A percentile compares a stretch with the other conserved stretches of the same genome.
Evolutionary conservation across 2,888 invertebrate species (phyloP).

Genomic region (Nephrocerus scutellatus): DNA sequence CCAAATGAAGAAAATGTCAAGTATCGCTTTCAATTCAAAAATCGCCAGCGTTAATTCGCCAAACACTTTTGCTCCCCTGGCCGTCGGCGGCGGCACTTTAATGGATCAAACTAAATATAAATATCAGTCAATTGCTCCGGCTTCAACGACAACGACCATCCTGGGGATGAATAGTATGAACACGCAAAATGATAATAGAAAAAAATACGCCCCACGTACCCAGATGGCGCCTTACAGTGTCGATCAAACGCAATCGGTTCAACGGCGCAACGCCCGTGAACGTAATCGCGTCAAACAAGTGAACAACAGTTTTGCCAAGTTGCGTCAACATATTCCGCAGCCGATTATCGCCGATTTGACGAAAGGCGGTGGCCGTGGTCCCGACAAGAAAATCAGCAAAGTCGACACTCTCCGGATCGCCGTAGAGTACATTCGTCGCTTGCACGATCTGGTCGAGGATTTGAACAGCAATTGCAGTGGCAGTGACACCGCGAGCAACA

Average conservation of each 20-base stretch:
- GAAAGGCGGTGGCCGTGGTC: slow-evolving; percentile 61
- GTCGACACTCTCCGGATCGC: slow-evolving; percentile 83
- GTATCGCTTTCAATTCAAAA: slow-evolving; percentile 26
- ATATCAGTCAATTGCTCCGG: slow-evolving; percentile 52
- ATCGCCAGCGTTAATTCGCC: slow-evolving; percentile 4
- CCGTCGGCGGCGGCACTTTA: no score
- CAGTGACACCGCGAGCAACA: slow-evolving; percentile 33
- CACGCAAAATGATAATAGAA: slow-evolving; percentile 9
- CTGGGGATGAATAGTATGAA: slow-evolving; percentile 24
- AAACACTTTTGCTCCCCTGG: slow-evolving; percentile 13
- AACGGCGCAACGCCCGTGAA: slow-evolving; percentile 86
- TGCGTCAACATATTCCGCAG: slow-evolving; percentile 81
- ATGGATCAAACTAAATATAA: no score
- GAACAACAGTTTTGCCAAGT: slow-evolving; percentile 86
- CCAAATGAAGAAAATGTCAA: slow-evolving; percentile 11
- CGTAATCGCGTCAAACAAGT: slow-evolving; percentile 92
- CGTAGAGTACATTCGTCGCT: slow-evolving; percentile 80
- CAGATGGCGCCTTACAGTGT: slow-evolving; percentile 30
- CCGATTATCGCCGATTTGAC: slow-evolving; percentile 66
- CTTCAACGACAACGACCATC: slow-evolving; percentile 41
- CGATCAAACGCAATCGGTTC: slow-evolving; percentile 78
- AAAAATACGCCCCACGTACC: slow-evolving; percentile 15
- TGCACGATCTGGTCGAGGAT: slow-evolving; percentile 63
- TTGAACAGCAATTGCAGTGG: slow-evolving; percentile 29
- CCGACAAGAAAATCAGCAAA: slow-evolving; percentile 78